Percentiles rank a stretch among this genome's conserved stretches.
Evolutionary conservation across 2,888 invertebrate genomes (phyloP).

Genomic region (Allophyes oxyacanthae): DNA sequence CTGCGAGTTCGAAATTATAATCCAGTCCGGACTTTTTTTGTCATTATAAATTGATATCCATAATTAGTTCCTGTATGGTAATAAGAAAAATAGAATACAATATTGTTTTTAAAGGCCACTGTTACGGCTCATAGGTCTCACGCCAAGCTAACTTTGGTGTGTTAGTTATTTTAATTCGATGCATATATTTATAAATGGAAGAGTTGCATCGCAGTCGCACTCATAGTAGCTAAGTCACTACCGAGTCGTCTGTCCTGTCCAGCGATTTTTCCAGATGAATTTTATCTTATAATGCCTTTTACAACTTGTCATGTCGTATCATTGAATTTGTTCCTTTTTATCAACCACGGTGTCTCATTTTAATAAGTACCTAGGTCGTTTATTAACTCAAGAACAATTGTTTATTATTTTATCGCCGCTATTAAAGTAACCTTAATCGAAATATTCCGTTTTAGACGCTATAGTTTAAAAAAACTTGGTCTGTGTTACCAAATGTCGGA

Average conservation of each 20-base stretch:
- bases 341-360: too few relatives aligned
- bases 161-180: conserved; percentile 64
- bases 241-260: conserved; percentile 25
- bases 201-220: conserved; percentile 43
- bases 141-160: conserved; percentile 62
- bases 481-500: conserved; percentile 26
- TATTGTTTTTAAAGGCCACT: conserved; percentile 67
- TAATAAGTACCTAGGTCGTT: too few relatives aligned
- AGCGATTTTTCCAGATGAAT: conserved; percentile 28
- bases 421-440: conserved; percentile 25
- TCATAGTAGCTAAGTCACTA: conserved; percentile 30
- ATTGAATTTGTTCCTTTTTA: conserved; percentile 14
- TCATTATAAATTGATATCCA: conserved; percentile 49
- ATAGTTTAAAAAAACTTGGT: conserved; percentile 19
- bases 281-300: conserved; percentile 4
- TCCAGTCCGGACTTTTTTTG: conserved; percentile 57
- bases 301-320: conserved; percentile 7
- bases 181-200: conserved; percentile 63
- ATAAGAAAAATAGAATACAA: conserved; percentile 61
- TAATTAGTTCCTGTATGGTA: conserved; percentile 68
- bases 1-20: conserved; percentile 47
- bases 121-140: conserved; percentile 74
- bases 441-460: conserved; percentile 32
- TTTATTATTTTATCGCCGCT: conserved; percentile 27
- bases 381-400: too few relatives aligned